Evolutionary conservation across 2,113 vertebrate species (phyloP).

Genomic region (Lutjanus erythropterus): DNA sequence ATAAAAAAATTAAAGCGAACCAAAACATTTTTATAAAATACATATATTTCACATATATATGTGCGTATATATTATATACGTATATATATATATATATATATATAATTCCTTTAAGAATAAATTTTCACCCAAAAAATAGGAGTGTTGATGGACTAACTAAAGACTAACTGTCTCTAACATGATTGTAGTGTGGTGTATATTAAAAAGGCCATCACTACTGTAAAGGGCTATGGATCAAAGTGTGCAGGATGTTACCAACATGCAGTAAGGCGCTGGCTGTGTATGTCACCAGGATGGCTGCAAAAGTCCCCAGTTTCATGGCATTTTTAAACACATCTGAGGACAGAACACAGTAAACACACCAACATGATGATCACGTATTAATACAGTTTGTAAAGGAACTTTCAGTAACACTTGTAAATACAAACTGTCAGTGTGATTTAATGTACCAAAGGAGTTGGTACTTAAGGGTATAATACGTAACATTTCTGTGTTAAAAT

Average conservation of each 20-base stretch:
- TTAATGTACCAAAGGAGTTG: background rate
- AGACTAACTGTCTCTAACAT: background rate
- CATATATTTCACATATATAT: no score
- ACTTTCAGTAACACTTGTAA: no score
- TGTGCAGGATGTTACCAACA: constrained; percentile 79
- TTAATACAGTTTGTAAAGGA: background rate
- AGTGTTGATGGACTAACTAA: background rate
- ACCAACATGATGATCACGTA: background rate
- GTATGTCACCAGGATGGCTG: constrained; percentile 92
- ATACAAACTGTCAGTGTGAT: background rate
- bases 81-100: no score
- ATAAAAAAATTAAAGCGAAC: no score
- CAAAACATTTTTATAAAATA: no score
- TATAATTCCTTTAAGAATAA: no score
- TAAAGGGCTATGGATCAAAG: background rate
- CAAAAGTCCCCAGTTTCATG: constrained; percentile 88
- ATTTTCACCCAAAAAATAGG: no score
- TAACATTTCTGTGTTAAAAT: no score
- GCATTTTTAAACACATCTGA: constrained; percentile 93
- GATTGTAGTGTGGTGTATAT: background rate
- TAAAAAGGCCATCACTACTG: background rate
- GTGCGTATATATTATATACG: no score
- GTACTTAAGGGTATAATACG: no score
- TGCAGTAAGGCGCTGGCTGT: constrained; percentile 91
- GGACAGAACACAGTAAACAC: constrained; percentile 18